Evolutionary conservation across 2,113 vertebrate species (phyloP), one percentile per base, ranked within the genome.

Genomic region (Candoia aspera): DNA sequence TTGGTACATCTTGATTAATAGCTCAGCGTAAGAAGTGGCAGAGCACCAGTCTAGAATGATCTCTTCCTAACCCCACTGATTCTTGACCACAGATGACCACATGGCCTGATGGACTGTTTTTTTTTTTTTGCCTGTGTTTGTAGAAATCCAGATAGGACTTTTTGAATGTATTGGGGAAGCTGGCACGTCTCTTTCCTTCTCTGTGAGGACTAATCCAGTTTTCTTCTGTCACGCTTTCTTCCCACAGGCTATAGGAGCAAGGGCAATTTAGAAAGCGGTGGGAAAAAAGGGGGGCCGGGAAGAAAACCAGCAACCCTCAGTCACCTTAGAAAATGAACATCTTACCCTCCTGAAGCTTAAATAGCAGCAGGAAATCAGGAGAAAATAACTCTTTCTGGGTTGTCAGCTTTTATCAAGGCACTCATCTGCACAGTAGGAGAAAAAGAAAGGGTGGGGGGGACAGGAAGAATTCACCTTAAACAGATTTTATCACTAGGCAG

Each of bases 241-340:
- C 53, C 13, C 59, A 84, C 58, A 91, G 83, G 60, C 64, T 95
- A n/a, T 46, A 17, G 93, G 90, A 90, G 83, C 33, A 90, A 95
- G 37, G 73, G 49, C 64, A 92, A 90, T 96, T 94, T 88, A 93
- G 90, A 87, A 95, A 94, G 64, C 87, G 55, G 83, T 93, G 55
- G 0, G 10, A 59, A 5, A 57, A 3, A 4, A 13, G 1, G 19
- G 62, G 17, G 68, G 53, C 79, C 84, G 60, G 33, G 54, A 58
- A 33, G 49, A 15, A 83, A 33, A 42, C 33, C 3, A 15, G n/a
- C 24, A 73, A 42, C 91, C 91, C 37, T 84, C 6, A 90, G 79
- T 79, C 93, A 94, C 86, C 90, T 96, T 92, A 95, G 95, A 93
- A 97, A 97, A 97, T 95, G 87, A 95, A 90, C 85, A 94, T 94